Evolutionary conservation across 2,113 vertebrate genomes (phyloP), one percentile per base, ranked within the genome.

Genomic region (Pteropus alecto): DNA sequence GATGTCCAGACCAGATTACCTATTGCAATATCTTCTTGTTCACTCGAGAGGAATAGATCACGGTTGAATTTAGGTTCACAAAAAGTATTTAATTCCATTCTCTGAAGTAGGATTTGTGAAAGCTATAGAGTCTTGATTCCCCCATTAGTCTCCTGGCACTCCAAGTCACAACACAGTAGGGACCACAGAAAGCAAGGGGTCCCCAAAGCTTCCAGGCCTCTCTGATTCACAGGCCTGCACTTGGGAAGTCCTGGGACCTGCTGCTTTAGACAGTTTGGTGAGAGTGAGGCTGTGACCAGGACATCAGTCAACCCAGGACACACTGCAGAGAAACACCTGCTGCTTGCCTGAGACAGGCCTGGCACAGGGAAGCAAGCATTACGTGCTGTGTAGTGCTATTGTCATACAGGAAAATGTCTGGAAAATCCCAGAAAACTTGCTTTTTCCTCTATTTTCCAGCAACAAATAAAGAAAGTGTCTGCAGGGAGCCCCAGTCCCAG

Each of bases 361-460:
- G 2, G 35, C 30, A 13, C 18, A 11, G 28, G 61, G 35, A 38
- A 16, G 21, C 6, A 16, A 3, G 19, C 76, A 60, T 26, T 16
- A 33, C 0, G 0, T 30, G 35, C 10, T 2, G 0, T 19, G 14
- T 2, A 1, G 2, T 51, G 6, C 73, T 28, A 33, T 4, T 35
- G 21, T 38, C 56, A 65, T 33, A 38, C 5, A 16, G 0, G 1
- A 54, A 41, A 28, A 41, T 3, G 1, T 38, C 48, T 48, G 10
- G 77, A 24, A 63, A 87, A 24, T 38, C 16, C 43, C 77, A 58
- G 65, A 92, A 81, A 79, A 56, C 35, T 9, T 26, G 2, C 3
- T 6, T 24, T 89, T 95, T 26, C 61, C 43, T 79, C 26, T 24
- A 13, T 63, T 89, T 71, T 82, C 33, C 33, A 60, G 33, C 3